Evolutionary conservation across 2,888 invertebrate species (phyloP).

Genomic region (Rosalia funebris): DNA sequence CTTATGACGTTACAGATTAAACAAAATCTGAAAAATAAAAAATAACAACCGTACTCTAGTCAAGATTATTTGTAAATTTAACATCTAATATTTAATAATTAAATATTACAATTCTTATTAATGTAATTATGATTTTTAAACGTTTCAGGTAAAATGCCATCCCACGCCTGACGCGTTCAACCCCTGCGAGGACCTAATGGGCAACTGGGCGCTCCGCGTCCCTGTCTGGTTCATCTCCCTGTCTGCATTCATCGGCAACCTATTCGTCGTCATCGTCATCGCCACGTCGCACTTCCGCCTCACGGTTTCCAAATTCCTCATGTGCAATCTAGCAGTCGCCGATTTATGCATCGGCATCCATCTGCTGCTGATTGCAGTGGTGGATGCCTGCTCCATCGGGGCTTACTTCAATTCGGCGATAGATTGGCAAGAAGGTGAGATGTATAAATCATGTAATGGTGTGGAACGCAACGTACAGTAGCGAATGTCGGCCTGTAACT

Average conservation of each 20-base stretch:
- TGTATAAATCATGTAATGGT: no score
- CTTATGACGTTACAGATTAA: no score
- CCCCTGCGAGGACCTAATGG: constrained; percentile 75
- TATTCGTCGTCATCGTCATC: constrained; percentile 72
- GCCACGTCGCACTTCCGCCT: constrained; percentile 64
- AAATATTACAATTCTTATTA: no score
- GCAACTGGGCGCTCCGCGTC: constrained; percentile 67
- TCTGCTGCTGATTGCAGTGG: constrained; percentile 70
- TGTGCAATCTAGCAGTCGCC: constrained; percentile 76
- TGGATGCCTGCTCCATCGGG: constrained; percentile 72
- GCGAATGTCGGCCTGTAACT: no score
- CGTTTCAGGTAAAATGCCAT: constrained; percentile 64
- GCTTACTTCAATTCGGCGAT: constrained; percentile 76
- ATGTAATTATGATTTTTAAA: no score
- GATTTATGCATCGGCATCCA: constrained; percentile 76
- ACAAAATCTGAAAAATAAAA: no score
- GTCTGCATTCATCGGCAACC: constrained; percentile 72
- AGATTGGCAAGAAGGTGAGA: constrained; percentile 72
- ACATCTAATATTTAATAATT: no score
- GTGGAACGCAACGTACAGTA: no score
- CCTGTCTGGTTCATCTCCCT: constrained; percentile 72
- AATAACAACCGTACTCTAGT: no score
- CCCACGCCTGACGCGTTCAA: constrained; percentile 73
- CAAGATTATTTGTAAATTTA: no score
- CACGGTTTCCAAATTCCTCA: constrained; percentile 70